phyloP scores from a whole-genome alignment of 1,140 invertebrate species.

The Ptiloglossa arizonensis region DNA sequence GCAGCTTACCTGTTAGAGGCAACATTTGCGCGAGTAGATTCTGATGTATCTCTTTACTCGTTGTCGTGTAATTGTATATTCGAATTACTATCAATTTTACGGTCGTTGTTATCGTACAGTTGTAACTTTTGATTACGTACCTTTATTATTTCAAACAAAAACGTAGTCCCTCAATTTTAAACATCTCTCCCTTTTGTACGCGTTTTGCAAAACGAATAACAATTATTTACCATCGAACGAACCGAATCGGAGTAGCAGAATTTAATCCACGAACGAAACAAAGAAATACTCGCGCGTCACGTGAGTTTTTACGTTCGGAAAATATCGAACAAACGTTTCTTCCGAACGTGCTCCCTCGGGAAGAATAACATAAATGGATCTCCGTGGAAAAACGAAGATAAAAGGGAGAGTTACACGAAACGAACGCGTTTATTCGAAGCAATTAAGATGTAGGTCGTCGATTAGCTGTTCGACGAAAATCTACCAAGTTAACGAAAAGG shows the following conservation, averaged over 20 bases:
- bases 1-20: neutral
- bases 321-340: slow-evolving; percentile 11
- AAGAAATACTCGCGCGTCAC: neutral
- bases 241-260: neutral
- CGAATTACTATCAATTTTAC: no score
- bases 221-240: no score
- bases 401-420: slow-evolving; percentile 30
- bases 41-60: neutral
- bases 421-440: slow-evolving; percentile 9
- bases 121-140: no score
- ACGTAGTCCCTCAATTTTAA: no score
- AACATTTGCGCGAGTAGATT: neutral
- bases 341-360: neutral
- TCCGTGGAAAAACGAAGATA: neutral
- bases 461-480: slow-evolving; percentile 45
- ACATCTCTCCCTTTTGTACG: no score
- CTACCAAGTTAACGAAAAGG: slow-evolving; percentile 21
- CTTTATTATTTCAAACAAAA: no score
- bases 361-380: neutral
- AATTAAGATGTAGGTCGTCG: slow-evolving; percentile 46
- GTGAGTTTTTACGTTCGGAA: slow-evolving; percentile 3
- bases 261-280: neutral
- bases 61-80: no score
- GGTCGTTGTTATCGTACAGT: no score
- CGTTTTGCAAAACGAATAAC: no score